Evolutionary conservation across 2,888 invertebrate genomes (phyloP).

Genomic region (Habrosyne pyritoides): DNA sequence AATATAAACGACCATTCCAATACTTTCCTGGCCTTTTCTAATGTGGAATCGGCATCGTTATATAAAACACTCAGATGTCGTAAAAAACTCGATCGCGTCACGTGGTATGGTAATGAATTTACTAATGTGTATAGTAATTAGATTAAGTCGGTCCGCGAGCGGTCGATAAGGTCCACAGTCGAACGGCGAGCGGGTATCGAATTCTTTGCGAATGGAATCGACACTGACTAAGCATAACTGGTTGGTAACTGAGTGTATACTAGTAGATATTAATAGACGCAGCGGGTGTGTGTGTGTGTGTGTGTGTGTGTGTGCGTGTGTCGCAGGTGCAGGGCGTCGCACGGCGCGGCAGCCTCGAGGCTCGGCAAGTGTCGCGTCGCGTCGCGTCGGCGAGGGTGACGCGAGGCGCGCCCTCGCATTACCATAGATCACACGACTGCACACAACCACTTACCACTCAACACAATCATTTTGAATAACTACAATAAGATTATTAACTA

Average conservation of each 20-base stretch:
- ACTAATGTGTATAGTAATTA: background rate
- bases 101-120: background rate
- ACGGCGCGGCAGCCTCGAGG: conserved; percentile 33
- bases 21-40: conserved; percentile 28
- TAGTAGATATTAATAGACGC: conserved; percentile 36
- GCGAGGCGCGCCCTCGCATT: no score
- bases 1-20: conserved; percentile 16
- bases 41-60: conserved; percentile 21
- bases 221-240: conserved; percentile 40
- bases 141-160: conserved; percentile 2
- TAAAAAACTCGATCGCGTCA: conserved; percentile 16
- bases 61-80: conserved; percentile 19
- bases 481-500: no score
- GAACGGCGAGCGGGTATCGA: conserved; percentile 24
- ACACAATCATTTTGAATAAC: no score
- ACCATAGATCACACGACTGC: no score
- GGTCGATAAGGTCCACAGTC: background rate
- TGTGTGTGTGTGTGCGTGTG: conserved; percentile 17
- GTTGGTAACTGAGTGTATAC: conserved; percentile 30
- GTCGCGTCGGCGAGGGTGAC: no score
- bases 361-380: background rate
- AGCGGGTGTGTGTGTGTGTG: conserved; percentile 14
- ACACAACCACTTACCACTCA: no score
- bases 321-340: conserved; percentile 34
- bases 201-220: conserved; percentile 34